Conservation (phyloP, 2,888 invertebrate genomes). For the Hyppa rectilinea region DNA sequence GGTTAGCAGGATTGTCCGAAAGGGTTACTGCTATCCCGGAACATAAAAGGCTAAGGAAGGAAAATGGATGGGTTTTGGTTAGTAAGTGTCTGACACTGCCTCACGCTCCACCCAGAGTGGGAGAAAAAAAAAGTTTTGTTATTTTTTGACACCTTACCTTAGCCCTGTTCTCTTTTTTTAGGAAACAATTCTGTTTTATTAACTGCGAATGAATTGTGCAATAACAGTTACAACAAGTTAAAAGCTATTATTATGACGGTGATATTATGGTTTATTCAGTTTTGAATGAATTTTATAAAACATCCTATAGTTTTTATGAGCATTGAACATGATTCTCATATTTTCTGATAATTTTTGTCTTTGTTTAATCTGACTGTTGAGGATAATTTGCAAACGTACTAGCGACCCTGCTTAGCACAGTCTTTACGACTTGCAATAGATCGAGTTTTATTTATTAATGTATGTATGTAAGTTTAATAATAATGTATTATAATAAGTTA, state of each 20-base stretch:
- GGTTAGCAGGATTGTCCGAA: no score
- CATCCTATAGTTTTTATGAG: not conserved
- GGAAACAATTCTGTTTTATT: not conserved
- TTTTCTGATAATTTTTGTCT: not conserved
- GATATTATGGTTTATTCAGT: conserved; percentile 19
- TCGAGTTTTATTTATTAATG: not conserved
- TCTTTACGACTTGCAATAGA: not conserved
- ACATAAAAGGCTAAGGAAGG: no score
- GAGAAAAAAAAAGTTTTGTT: no score
- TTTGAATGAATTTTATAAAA: conserved; percentile 7
- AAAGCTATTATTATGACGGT: not conserved
- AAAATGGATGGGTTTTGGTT: no score
- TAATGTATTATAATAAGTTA: no score
- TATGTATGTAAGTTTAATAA: not conserved
- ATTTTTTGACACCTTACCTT: not conserved
- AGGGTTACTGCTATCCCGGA: no score
- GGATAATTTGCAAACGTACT: not conserved
- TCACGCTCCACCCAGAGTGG: no score
- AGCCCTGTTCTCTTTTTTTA: not conserved
- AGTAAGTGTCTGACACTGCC: no score
- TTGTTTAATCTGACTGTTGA: not conserved
- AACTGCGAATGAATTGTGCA: not conserved
- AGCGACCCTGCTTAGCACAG: not conserved
- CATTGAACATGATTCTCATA: conserved; percentile 2
- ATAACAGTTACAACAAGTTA: not conserved